A percentile compares a stretch with the other conserved stretches of the same genome.
Conservation (phyloP, 2,888 invertebrate species). For the Spodoptera littoralis region DNA sequence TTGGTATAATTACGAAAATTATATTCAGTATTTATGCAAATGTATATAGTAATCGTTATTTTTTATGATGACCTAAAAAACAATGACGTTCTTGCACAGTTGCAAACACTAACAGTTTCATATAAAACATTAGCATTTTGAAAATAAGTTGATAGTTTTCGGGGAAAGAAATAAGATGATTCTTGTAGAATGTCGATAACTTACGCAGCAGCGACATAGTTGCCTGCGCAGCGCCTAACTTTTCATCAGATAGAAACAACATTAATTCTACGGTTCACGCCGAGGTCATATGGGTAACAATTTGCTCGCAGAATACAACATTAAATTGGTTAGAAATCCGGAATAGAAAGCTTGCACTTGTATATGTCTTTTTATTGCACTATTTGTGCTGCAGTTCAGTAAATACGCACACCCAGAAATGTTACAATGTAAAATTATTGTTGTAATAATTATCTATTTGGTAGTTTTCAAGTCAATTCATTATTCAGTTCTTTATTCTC, state of each 20-base stretch:
- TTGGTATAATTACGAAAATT: too few relatives aligned
- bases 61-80: too few relatives aligned
- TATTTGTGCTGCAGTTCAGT: constrained; percentile 34
- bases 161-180: constrained; percentile 10
- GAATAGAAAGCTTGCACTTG: constrained; percentile 50
- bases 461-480: constrained; percentile 38
- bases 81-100: too few relatives aligned
- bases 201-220: constrained; percentile 13
- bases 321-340: constrained; percentile 46
- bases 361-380: constrained; percentile 30
- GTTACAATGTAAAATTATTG: too few relatives aligned
- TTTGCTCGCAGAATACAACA: constrained; percentile 41
- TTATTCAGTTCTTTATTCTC: constrained; percentile 33
- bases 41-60: too few relatives aligned
- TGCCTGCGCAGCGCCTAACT: constrained; percentile 13
- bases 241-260: constrained; percentile 36
- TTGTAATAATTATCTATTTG: constrained; percentile 9
- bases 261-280: constrained; percentile 42
- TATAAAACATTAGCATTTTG: too few relatives aligned
- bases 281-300: constrained; percentile 47
- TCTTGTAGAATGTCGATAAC: constrained; percentile 16
- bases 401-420: not conserved
- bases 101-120: too few relatives aligned
- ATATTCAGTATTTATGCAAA: too few relatives aligned
- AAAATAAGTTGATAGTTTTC: not conserved